These are phyloP conservation scores for Dipodomys spectabilis DNA, from an alignment of 2,113 vertebrate species.

Conservation along the genomic window DNA sequence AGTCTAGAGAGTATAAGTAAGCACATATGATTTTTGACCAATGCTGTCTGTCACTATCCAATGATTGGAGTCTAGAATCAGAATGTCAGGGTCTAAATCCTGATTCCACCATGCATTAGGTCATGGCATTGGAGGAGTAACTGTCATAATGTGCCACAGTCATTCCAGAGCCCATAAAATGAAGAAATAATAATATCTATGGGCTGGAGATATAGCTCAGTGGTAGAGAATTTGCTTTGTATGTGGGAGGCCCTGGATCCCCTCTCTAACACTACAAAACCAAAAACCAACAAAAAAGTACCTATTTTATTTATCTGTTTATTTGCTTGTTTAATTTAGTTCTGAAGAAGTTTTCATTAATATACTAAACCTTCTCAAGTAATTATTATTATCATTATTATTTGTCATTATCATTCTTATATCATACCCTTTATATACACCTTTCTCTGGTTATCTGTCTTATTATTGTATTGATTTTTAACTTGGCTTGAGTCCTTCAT, in stretches of 20 bases:
- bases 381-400: background rate
- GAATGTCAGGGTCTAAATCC: background rate
- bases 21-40: background rate
- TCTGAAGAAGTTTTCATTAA: background rate
- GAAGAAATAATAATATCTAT: background rate
- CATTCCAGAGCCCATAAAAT: background rate
- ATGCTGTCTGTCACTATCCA: background rate
- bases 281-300: background rate
- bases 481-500: background rate
- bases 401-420: background rate
- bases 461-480: conserved; percentile 5
- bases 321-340: no score
- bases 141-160: background rate
- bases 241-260: background rate
- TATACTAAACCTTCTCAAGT: background rate
- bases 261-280: background rate
- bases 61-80: background rate
- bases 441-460: background rate
- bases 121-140: background rate
- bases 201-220: no score
- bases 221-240: background rate
- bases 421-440: background rate
- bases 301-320: background rate
- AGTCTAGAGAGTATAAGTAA: background rate
- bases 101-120: background rate